Conservation (phyloP, 1,140 invertebrate species). For the Aphis craccivora region DNA sequence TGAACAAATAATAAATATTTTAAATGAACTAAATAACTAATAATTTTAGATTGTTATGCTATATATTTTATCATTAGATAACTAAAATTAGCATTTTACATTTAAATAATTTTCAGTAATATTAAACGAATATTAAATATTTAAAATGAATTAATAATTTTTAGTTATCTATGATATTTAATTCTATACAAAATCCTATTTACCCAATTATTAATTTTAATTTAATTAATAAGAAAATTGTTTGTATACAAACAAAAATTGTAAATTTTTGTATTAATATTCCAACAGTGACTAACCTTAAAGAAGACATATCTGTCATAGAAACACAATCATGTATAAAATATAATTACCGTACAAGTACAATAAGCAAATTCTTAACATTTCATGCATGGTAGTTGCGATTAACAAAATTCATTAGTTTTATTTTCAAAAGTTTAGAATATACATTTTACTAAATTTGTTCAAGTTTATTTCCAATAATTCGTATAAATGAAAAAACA, state of each 20-base stretch:
- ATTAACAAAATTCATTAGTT: conserved; percentile 37
- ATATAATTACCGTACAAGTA: conserved; percentile 53
- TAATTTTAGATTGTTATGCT: background rate
- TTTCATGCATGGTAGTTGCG: conserved; percentile 1
- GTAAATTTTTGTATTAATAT: background rate
- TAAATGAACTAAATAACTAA: too few species aligned
- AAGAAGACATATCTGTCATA: conserved; percentile 41
- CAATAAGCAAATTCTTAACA: conserved; percentile 35
- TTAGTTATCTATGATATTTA: background rate
- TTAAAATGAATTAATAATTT: background rate
- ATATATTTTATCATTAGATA: background rate
- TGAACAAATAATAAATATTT: background rate
- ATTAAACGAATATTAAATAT: background rate
- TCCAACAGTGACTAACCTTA: conserved; percentile 45
- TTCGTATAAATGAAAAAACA: background rate
- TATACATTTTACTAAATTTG: background rate
- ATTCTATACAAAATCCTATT: background rate
- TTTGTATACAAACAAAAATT: background rate
- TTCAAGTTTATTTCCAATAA: conserved; percentile 31
- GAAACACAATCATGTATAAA: conserved; percentile 17
- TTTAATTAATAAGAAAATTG: background rate
- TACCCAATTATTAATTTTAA: background rate
- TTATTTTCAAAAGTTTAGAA: background rate
- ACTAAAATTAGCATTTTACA: background rate
- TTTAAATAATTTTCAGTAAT: background rate